phyloP scores from a whole-genome alignment of 1,140 invertebrate species.

The Sitobion miscanthi region DNA sequence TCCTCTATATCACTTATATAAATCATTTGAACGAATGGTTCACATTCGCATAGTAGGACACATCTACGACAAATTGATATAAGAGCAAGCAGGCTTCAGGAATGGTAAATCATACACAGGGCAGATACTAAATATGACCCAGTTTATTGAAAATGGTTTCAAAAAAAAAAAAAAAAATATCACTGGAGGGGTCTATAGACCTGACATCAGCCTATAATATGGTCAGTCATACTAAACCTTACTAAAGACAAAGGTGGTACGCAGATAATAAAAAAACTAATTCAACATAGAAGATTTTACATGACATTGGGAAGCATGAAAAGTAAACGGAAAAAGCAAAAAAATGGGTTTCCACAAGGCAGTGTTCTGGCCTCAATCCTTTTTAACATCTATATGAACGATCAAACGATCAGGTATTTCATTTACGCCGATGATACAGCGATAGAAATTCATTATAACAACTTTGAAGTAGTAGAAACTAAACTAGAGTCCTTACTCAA shows the following conservation, averaged over 20 bases:
- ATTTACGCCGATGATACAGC: slow-evolving; percentile 58
- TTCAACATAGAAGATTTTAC: slow-evolving; percentile 57
- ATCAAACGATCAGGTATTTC: slow-evolving; percentile 57
- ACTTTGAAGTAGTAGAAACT: slow-evolving; percentile 40
- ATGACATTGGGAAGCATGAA: slow-evolving; percentile 49
- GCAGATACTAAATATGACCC: no score
- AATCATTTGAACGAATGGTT: no score
- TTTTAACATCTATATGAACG: slow-evolving; percentile 58
- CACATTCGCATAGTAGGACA: no score
- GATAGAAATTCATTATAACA: slow-evolving; percentile 50
- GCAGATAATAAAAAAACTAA: slow-evolving; percentile 13
- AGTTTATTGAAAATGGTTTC: no score
- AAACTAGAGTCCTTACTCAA: neutral
- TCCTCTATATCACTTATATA: no score
- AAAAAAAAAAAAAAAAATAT: no score
- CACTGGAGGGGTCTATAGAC: no score
- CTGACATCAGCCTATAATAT: no score
- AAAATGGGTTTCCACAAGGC: slow-evolving; percentile 59
- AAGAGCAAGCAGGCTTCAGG: no score
- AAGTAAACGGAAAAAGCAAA: slow-evolving; percentile 51
- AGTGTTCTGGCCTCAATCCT: slow-evolving; percentile 60
- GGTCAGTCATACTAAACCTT: no score
- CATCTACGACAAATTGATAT: neutral
- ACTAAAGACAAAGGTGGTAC: no score
- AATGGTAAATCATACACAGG: no score